phyloP scores from a whole-genome alignment of 2,113 vertebrate genomes.

The Eublepharis macularius region DNA sequence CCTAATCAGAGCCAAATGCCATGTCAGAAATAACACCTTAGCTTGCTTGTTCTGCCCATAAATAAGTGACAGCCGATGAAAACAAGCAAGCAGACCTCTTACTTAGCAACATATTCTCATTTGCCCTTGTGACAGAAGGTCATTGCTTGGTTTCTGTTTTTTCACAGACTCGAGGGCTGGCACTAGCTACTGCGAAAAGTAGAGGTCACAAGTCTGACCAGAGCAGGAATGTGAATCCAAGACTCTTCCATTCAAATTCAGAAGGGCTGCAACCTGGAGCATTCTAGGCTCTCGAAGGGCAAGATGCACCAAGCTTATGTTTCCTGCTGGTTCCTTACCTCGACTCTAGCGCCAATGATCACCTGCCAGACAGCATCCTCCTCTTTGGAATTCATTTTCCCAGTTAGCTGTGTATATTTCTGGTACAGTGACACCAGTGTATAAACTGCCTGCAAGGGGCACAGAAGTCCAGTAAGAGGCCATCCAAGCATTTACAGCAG shows the following conservation, averaged over 20 bases:
- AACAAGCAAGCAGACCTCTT: not conserved
- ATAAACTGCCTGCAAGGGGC: conserved; percentile 74
- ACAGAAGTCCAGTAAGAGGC: not conserved
- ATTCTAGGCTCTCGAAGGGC: not conserved
- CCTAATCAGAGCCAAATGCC: conserved; percentile 47
- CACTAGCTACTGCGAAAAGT: not conserved
- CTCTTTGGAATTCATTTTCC: conserved; percentile 78
- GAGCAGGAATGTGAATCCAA: not conserved
- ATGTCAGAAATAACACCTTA: not conserved
- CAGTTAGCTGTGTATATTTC: conserved; percentile 74
- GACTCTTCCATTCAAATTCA: not conserved
- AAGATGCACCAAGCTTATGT: not conserved
- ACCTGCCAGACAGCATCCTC: conserved; percentile 82
- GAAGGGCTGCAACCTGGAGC: not conserved
- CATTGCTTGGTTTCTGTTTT: not conserved
- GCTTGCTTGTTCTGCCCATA: not conserved
- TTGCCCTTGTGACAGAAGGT: not conserved
- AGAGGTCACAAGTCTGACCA: not conserved
- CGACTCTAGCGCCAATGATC: conserved; percentile 82
- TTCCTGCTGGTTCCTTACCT: conserved; percentile 56
- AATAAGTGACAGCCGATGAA: not conserved
- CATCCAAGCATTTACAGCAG: not conserved
- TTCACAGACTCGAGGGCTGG: not conserved
- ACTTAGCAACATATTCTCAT: not conserved
- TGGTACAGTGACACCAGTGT: conserved; percentile 80